Evolutionary conservation across 2,888 invertebrate species (phyloP).

Genomic region (Prenolepis imparis): DNA sequence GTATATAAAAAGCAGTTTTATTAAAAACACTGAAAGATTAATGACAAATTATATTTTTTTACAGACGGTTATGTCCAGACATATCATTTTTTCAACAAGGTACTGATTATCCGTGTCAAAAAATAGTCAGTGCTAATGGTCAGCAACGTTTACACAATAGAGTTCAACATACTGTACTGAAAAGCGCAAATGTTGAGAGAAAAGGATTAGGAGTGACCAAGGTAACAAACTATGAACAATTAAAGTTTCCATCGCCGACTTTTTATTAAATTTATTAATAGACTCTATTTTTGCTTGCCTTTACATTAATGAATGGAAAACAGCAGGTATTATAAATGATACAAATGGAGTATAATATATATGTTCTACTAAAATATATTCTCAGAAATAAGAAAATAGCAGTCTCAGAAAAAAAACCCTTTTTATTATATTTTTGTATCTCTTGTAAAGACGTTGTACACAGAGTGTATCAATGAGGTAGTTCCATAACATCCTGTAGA

Average conservation of each 20-base stretch:
- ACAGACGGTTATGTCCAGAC: constrained; percentile 95
- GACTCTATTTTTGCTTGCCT: constrained; percentile 56
- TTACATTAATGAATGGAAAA: constrained; percentile 75
- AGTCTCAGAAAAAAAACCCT: neutral
- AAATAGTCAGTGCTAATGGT: constrained; percentile 93
- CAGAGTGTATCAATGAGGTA: neutral
- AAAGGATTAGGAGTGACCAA: constrained; percentile 96
- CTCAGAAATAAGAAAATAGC: neutral
- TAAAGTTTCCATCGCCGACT: constrained; percentile 9
- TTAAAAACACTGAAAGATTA: neutral
- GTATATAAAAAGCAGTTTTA: neutral
- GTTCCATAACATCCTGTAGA: neutral
- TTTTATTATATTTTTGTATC: constrained; percentile 16
- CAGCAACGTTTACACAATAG: constrained; percentile 95
- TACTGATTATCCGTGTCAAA: constrained; percentile 95
- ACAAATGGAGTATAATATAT: constrained; percentile 14
- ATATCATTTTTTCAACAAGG: constrained; percentile 99
- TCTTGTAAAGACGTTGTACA: neutral
- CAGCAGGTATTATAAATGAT: constrained; percentile 80
- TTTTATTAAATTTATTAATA: constrained; percentile 49
- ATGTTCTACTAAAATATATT: neutral
- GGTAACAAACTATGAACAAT: constrained; percentile 87
- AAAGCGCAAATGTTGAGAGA: constrained; percentile 95
- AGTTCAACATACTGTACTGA: constrained; percentile 94
- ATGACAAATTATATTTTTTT: constrained; percentile 55